Evolutionary conservation across 2,888 invertebrate species (phyloP).

Genomic region (Cryptocephalus moraei): DNA sequence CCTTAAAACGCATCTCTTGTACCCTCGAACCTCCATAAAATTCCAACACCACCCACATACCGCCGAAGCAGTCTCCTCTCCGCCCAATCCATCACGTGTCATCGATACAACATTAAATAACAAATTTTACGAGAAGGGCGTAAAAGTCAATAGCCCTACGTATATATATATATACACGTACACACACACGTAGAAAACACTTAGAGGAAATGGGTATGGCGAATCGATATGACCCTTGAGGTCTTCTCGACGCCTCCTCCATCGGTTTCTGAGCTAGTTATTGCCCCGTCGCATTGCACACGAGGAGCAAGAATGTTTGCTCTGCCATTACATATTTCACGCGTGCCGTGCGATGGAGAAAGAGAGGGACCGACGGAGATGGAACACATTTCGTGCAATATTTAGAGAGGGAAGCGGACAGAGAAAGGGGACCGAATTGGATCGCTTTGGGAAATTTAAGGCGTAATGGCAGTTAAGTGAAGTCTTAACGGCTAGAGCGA

Average conservation of each 20-base stretch:
- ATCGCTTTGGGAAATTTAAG: no score
- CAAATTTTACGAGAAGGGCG: constrained; percentile 10
- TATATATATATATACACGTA: no score
- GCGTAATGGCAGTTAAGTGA: no score
- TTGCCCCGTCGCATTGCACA: neutral
- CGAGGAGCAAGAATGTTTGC: no score
- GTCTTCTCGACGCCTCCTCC: constrained; percentile 3
- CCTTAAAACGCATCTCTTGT: constrained; percentile 10
- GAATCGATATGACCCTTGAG: constrained; percentile 2
- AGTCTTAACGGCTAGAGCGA: no score
- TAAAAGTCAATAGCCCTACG: constrained; percentile 12
- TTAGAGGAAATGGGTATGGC: constrained; percentile 4
- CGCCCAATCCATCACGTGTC: neutral
- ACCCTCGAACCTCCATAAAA: neutral
- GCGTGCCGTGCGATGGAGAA: no score
- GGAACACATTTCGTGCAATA: no score
- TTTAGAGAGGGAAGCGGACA: no score
- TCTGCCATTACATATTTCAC: no score
- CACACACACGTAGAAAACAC: constrained; percentile 4
- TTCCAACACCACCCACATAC: neutral
- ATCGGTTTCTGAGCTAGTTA: constrained; percentile 6
- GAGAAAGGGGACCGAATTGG: no score
- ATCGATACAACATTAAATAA: constrained; percentile 4
- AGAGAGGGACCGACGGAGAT: no score
- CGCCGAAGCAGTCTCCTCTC: neutral